Evolutionary conservation across 2,113 vertebrate species (phyloP), one percentile per base, ranked within the genome.

Genomic region (Phalacrocorax pelagicus): DNA sequence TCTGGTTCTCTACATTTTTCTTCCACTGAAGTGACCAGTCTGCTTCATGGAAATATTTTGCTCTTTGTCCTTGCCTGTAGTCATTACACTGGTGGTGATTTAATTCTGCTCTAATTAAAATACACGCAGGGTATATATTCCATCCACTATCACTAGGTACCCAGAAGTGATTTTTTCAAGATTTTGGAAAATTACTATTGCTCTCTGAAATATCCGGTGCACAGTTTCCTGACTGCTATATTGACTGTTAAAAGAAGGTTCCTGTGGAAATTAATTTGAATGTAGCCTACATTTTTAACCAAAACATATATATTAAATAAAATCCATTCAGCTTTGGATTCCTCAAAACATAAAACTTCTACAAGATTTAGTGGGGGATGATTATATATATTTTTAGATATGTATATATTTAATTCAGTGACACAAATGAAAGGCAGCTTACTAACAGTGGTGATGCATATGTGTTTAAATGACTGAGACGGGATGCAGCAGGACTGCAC

Each of bases 101-200:
- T 92, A 94, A 88, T 40, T 54, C 70, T 57, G 27, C 62, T 81
- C 86, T 85, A 89, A 75, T 84, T 92, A 86, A 94, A 95, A 77
- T 94, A 69, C 54, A 86, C 79, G 44, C 73, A 79, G 77, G 71
- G 78, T 92, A 54, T 83, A 52, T 95, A 87, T 87, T 93, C 77
- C n/a, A 72, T 86, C 65, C 3, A 2, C 34, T 93, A 54, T 86
- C 71, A 51, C 17, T 74, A 36, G 22, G 13, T 81, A 59, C 83
- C 72, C 71, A 81, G 80, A 85, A 89, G 20, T 44, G 0, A 7
- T 88, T 87, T 94, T 96, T 90, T 51, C 46, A 51, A 72, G 54
- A 90, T 95, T 92, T 94, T 94, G 92, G 93, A 94, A 96, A 96
- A 94, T 90, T 57, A 70, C 49, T 87, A 32, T 74, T 94, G 70